A percentile compares a stretch with the other conserved stretches of the same genome.
These are phyloP conservation scores for Diorhabda carinulata DNA, from an alignment of 1,140 invertebrate species.

Conservation along the genomic window DNA sequence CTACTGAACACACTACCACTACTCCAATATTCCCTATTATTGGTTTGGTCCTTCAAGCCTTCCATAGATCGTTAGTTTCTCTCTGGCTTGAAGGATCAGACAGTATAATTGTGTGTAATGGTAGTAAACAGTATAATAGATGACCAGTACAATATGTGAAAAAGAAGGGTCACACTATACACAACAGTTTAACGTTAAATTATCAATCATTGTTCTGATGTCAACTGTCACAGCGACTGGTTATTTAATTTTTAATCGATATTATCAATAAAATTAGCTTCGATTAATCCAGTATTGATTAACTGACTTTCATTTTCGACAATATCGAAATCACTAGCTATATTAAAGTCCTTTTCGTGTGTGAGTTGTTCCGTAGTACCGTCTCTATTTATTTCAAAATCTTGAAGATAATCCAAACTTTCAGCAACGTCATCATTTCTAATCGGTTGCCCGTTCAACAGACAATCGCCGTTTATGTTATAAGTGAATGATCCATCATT, in stretches of 20 bases:
- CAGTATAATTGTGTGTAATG: not conserved
- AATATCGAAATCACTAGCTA: constrained; percentile 31
- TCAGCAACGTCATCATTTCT: constrained; percentile 28
- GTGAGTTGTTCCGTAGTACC: constrained; percentile 29
- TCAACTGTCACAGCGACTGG: not conserved
- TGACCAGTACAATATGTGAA: not conserved
- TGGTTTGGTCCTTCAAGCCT: no score
- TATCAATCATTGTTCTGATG: not conserved
- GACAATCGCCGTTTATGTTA: constrained; percentile 47
- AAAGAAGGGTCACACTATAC: not conserved
- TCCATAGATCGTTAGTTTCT: not conserved
- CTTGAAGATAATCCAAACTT: constrained; percentile 25
- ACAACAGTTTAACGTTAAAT: not conserved
- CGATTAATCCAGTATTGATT: constrained; percentile 35
- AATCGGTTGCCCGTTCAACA: constrained; percentile 45
- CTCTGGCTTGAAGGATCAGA: not conserved
- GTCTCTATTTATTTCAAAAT: constrained; percentile 31
- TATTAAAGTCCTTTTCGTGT: constrained; percentile 26
- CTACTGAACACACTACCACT: no score
- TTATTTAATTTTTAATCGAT: constrained; percentile 21
- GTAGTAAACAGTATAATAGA: not conserved
- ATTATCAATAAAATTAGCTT: constrained; percentile 31
- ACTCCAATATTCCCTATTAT: no score
- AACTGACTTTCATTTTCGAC: constrained; percentile 31
- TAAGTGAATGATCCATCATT: constrained; percentile 57